Conservation (phyloP, 1,140 invertebrate species). For the Bombyx mandarina region DNA sequence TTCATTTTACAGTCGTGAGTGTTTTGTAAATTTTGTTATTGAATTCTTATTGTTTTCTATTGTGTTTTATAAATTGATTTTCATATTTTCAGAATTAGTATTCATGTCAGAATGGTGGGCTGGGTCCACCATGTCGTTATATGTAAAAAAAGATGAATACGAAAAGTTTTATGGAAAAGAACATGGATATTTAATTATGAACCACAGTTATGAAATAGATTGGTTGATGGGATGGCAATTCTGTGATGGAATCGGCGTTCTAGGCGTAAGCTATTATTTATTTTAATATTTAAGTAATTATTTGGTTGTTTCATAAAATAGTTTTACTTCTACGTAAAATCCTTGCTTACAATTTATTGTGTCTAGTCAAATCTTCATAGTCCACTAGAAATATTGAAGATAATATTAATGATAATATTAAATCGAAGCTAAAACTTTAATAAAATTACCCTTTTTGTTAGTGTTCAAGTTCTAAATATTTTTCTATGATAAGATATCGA, state of each 20-base stretch:
- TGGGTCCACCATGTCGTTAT: conserved; percentile 79
- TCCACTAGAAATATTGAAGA: no score
- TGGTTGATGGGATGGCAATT: conserved; percentile 94
- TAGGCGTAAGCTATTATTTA: conserved; percentile 77
- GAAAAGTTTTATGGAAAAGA: conserved; percentile 88
- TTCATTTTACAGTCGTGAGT: conserved; percentile 93
- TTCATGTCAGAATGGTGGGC: conserved; percentile 96
- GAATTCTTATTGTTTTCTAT: neutral
- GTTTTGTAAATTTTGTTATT: conserved; percentile 13
- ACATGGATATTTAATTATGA: conserved; percentile 92
- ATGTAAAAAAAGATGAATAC: conserved; percentile 84
- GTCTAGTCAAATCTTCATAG: no score
- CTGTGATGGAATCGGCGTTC: conserved; percentile 80
- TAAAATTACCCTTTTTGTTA: no score
- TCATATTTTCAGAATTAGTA: conserved; percentile 82
- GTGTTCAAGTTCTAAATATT: no score
- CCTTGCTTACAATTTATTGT: no score
- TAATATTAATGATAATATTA: no score
- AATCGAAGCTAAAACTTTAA: no score
- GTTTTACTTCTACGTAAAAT: no score
- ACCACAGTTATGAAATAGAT: conserved; percentile 96
- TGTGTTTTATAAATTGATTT: neutral
- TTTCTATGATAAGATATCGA: no score
- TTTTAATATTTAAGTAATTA: conserved; percentile 2
- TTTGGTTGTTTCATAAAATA: neutral